Percentiles rank a stretch among this genome's conserved stretches.
Conservation (phyloP, 2,888 invertebrate species). For the Melinaea menophilus region DNA sequence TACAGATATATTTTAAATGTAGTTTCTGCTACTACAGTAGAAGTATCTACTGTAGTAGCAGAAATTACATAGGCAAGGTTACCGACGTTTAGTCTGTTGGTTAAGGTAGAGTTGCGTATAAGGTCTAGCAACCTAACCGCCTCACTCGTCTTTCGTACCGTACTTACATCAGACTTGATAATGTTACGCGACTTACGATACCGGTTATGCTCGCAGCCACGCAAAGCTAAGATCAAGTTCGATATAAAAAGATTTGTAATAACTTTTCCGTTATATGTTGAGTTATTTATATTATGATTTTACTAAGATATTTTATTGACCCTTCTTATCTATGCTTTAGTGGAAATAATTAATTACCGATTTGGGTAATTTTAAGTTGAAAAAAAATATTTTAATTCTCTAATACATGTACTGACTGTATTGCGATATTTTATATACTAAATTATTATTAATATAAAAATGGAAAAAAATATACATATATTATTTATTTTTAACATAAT, state of each 20-base stretch:
- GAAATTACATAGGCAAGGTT: neutral
- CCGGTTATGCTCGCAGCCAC: conserved; percentile 48
- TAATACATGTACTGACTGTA: too few species aligned
- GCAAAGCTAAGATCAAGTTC: conserved; percentile 27
- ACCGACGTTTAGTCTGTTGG: conserved; percentile 8
- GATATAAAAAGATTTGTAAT: conserved; percentile 31
- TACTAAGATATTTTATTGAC: too few species aligned
- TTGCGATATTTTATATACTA: too few species aligned
- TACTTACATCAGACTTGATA: conserved; percentile 66
- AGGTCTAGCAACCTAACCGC: conserved; percentile 8
- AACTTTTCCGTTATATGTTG: conserved; percentile 33
- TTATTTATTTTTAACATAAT: too few species aligned
- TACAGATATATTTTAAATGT: too few species aligned
- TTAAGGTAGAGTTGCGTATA: conserved; percentile 13
- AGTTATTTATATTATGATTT: conserved; percentile 11
- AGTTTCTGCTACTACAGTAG: neutral
- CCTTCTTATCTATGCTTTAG: too few species aligned
- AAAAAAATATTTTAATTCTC: too few species aligned
- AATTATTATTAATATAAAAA: too few species aligned
- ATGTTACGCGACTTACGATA: conserved; percentile 57
- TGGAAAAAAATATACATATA: too few species aligned
- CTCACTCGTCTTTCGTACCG: conserved; percentile 15
- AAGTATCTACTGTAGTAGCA: too few species aligned
- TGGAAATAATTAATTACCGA: too few species aligned
- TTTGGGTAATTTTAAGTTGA: too few species aligned